These are phyloP conservation scores for Ditula angustiorana DNA, from an alignment of 2,888 invertebrate genomes.

Conservation along the genomic window DNA sequence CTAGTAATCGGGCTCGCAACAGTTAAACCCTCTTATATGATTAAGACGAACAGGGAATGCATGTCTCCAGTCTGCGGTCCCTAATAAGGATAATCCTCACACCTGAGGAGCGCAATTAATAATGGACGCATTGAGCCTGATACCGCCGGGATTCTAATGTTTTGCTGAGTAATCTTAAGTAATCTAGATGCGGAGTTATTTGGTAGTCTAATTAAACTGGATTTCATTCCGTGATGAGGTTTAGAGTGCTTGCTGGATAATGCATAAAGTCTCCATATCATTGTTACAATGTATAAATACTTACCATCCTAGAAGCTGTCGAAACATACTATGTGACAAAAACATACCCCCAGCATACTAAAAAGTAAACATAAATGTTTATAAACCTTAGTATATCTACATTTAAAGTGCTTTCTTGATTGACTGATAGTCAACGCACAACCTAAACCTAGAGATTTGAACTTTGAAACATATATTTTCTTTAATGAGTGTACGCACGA, in stretches of 20 bases:
- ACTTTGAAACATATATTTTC: too few species aligned
- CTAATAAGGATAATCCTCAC: slow-evolving; percentile 81
- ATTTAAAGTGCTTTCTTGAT: too few species aligned
- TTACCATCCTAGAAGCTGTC: too few species aligned
- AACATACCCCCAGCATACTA: too few species aligned
- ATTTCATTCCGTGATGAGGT: not conserved
- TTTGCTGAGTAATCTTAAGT: slow-evolving; percentile 33
- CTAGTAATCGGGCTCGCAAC: slow-evolving; percentile 29
- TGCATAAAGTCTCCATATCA: too few species aligned
- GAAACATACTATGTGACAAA: too few species aligned
- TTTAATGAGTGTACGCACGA: too few species aligned
- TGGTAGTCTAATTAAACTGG: slow-evolving; percentile 13
- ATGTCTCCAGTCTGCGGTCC: slow-evolving; percentile 70
- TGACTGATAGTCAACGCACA: too few species aligned
- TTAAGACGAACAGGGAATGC: slow-evolving; percentile 58
- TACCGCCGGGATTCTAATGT: slow-evolving; percentile 22
- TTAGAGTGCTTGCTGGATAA: not conserved
- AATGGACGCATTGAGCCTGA: slow-evolving; percentile 59
- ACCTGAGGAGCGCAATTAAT: slow-evolving; percentile 82
- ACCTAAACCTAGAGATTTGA: too few species aligned
- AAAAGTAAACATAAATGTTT: too few species aligned
- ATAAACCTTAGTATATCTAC: too few species aligned
- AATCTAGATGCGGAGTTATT: slow-evolving; percentile 10
- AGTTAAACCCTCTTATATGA: slow-evolving; percentile 48
- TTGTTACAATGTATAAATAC: too few species aligned